Percentiles rank a stretch among this genome's conserved stretches.
phyloP scores from a whole-genome alignment of 2,888 invertebrate genomes.

The Polydrusus cervinus region DNA sequence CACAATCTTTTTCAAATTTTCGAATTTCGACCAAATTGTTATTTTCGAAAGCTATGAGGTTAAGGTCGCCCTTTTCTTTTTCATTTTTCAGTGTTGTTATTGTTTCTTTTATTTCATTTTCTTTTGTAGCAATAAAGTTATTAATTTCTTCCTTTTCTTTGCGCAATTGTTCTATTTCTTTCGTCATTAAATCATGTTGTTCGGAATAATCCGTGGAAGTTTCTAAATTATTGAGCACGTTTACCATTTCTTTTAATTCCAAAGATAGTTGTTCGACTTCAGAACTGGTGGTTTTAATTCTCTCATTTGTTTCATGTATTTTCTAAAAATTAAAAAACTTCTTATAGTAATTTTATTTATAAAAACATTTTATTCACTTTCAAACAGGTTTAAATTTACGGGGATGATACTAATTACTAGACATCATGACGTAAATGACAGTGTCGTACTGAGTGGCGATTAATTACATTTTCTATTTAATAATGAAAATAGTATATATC shows the following conservation, averaged over 20 bases:
- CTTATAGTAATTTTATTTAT: not conserved
- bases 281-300: not conserved
- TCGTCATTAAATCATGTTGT: not conserved
- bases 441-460: too few species aligned
- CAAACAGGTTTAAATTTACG: too few species aligned
- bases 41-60: conserved; percentile 5
- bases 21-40: conserved; percentile 3
- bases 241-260: conserved; percentile 24
- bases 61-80: conserved; percentile 1
- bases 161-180: not conserved
- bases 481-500: too few species aligned
- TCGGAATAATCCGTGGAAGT: conserved; percentile 3
- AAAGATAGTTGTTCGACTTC: not conserved
- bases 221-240: not conserved
- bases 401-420: too few species aligned
- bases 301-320: conserved; percentile 9
- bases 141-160: conserved; percentile 8
- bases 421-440: too few species aligned
- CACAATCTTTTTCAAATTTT: conserved; percentile 1
- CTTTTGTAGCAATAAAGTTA: not conserved
- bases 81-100: not conserved
- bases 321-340: conserved; percentile 5
- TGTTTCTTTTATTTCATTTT: not conserved
- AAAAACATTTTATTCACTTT: too few species aligned
- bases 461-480: too few species aligned